phyloP scores from a whole-genome alignment of 2,797 vertebrate species.

The Salmo trutta region DNA sequence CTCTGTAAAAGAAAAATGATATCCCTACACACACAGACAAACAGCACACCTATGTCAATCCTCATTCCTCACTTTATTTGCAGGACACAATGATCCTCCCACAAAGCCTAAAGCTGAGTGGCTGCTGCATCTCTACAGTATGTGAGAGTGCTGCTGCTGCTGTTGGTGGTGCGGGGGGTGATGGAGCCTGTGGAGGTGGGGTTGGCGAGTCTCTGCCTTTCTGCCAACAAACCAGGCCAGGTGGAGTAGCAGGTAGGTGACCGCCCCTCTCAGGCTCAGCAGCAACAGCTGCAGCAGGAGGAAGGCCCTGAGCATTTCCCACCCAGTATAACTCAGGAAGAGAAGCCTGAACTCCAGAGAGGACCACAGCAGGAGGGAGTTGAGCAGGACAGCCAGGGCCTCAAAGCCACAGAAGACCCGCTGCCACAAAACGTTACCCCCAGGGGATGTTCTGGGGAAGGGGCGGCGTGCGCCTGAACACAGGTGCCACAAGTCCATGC shows the following conservation, averaged over 20 bases:
- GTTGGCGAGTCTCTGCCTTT: background rate
- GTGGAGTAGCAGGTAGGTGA: background rate
- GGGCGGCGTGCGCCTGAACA: conserved; percentile 10
- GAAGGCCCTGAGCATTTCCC: conserved; percentile 2
- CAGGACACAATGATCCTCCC: background rate
- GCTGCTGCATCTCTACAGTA: background rate
- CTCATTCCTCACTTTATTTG: conserved; percentile 10
- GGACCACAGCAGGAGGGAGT: conserved; percentile 15
- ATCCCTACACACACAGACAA: background rate
- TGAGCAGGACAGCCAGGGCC: background rate
- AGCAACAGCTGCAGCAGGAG: conserved; percentile 5
- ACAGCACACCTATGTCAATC: background rate
- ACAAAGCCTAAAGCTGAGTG: background rate
- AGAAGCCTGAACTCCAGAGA: background rate
- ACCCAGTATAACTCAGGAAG: background rate
- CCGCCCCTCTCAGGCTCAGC: conserved; percentile 6
- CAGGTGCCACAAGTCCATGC: conserved; percentile 14
- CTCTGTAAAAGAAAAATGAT: background rate
- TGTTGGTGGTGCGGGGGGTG: background rate
- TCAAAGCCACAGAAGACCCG: conserved; percentile 8
- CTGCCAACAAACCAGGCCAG: conserved; percentile 10
- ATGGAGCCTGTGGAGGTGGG: conserved; percentile 8
- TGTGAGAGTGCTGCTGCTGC: background rate
- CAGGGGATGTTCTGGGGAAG: conserved; percentile 3
- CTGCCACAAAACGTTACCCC: background rate